Conservation (phyloP, 2,888 invertebrate species). For the Malthinus seriepunctatus region DNA sequence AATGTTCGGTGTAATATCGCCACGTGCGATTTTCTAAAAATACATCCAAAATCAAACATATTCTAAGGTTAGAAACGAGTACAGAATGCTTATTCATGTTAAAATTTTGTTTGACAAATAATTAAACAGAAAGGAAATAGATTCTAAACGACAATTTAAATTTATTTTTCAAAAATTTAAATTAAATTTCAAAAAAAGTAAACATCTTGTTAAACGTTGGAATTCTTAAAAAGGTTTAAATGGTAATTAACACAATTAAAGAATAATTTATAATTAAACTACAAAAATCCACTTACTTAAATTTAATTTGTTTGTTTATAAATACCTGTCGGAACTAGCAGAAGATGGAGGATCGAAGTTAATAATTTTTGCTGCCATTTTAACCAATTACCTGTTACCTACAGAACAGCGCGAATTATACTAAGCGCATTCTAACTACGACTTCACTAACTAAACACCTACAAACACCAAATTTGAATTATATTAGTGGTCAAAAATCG, state of each 20-base stretch:
- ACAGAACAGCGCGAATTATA: too few species aligned
- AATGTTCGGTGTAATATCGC: not conserved
- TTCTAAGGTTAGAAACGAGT: not conserved
- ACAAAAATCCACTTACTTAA: too few species aligned
- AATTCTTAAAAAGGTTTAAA: not conserved
- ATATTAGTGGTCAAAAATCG: too few species aligned
- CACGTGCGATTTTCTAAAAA: not conserved
- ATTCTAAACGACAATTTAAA: not conserved
- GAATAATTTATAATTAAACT: not conserved
- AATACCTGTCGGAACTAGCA: constrained; percentile 88
- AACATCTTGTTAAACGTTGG: too few species aligned
- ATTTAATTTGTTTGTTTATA: constrained; percentile 47
- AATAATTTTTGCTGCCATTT: constrained; percentile 60
- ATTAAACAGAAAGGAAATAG: not conserved
- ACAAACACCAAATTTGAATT: too few species aligned
- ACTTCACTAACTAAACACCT: too few species aligned
- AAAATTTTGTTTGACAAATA: not conserved
- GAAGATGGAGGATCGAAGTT: constrained; percentile 86
- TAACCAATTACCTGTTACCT: too few species aligned
- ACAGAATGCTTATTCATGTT: too few species aligned
- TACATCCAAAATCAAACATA: not conserved
- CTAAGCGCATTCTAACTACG: too few species aligned
- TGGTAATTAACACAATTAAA: not conserved
- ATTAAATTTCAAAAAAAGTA: not conserved
- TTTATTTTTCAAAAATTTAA: not conserved